Base-by-base conservation (phyloP, 2,797 vertebrate species). In the Gymnothorax javanicus region DNA sequence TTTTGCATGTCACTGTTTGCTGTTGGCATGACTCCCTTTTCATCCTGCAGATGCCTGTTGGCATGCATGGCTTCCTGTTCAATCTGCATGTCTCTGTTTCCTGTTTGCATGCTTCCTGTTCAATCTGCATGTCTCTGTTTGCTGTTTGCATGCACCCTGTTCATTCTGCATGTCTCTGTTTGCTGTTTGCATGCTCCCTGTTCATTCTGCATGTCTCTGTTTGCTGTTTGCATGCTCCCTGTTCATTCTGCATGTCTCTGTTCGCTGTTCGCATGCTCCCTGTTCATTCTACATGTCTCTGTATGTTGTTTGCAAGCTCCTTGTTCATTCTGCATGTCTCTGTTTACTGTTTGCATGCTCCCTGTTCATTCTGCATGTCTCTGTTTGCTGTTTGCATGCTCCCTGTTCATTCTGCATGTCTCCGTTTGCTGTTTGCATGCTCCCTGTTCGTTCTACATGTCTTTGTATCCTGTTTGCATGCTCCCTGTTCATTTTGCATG, bases 351-450 rank as follows among this genome's bases (percentile, higher is more conserved):
- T 20, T 7, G 64, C 23, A n/a, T 7, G 6, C 58, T 60, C 11
- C 11, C 2, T 15, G 58, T 60, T 60, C 58, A 60, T 15, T 60
- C 58, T 60, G 58, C 58, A 60, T 7, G 11, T 11, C 58, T 12
- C 58, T 11, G 2, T 15, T 69, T 64, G 58, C 77, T 58, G 1
- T 84, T 81, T 67, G 12, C n/a, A 71, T 25, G 23, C 67, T 71
- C 23, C 6, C 9, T 17, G 73, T 52, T 75, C 71, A 75, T 15
- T 75, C 71, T 75, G 71, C 71, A 75, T 50, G 33, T 75, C 59
- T 87, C 79, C 84, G 62, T 77, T 84, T 87, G 82, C 83, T 71
- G 57, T 77, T 82, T 87, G 81, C 87, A 85, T 87, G 86, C 86
- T 77, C 50, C 71, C 87, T 13, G 20, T 71, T 89, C 86, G 88